Base-by-base conservation (phyloP, 2,888 invertebrate genomes). In the Agonopterix arenella region DNA sequence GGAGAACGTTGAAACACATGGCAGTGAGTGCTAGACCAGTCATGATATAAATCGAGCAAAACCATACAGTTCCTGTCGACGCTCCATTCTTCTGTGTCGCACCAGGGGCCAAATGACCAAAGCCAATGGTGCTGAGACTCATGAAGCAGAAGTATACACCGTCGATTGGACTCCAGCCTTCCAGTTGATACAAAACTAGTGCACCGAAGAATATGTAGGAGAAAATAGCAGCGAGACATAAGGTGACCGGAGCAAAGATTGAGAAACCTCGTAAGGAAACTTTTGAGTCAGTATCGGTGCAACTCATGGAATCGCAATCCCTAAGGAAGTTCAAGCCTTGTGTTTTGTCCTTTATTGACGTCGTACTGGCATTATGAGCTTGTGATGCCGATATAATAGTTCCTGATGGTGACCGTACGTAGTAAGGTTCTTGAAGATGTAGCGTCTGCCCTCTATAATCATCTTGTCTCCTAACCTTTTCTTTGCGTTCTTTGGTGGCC, bases 111-210 rank as follows among this genome's bases (percentile, higher is more conserved):
- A 96, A 91, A 73, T 96, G 95, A 18, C 96, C 96, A 67, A 97
- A 97, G 9, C 97, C 97, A 68, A 96, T 97, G 11, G 97, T 97
- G 65, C 96, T 97, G 64, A 98, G 91, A 70, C 97, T 96, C 94
- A 98, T 97, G 82, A 98, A 98, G 83, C 97, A 98, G 82, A 98
- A 98, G 82, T 96, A 98, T 65, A 97, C 93, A 50, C 96, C 96
- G 71, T 98, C 97, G 54, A 98, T 90, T 46, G 96, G 92, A 62
- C 94, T 93, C 98, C 98, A 98, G 66, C 96, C 96, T 79, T 98
- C 98, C 78, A 98, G 91, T 60, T 96, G 93, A 70, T 95, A 94
- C 59, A 99, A 92, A 36, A 97, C 93, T 53, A 97, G 91, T 1
- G 98, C 97, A 4, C 98, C 98, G 49, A 97, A 93, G 61, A 96